A percentile compares a stretch with the other conserved stretches of the same genome.
phyloP scores from a whole-genome alignment of 1,140 invertebrate genomes.

The Glossosoma conforme region DNA sequence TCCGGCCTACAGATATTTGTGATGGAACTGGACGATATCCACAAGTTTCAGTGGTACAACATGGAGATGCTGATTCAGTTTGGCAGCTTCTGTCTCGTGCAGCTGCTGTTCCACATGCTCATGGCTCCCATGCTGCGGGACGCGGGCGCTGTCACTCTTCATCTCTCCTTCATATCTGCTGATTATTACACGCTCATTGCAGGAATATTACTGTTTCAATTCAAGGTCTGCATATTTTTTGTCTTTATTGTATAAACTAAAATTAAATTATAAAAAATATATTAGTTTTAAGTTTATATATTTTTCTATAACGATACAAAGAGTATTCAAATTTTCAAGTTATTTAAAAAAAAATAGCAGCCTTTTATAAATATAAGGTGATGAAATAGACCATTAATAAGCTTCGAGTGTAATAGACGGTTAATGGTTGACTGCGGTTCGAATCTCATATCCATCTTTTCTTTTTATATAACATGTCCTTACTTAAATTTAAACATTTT shows the following conservation, averaged over 20 bases:
- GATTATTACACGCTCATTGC: slow-evolving; percentile 82
- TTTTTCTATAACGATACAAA: too few relatives aligned
- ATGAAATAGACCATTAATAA: too few relatives aligned
- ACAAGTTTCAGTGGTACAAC: slow-evolving; percentile 55
- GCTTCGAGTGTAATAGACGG: too few relatives aligned
- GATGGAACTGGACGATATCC: slow-evolving; percentile 43
- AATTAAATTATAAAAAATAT: not conserved
- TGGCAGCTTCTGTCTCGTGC: slow-evolving; percentile 43
- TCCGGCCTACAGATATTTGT: slow-evolving; percentile 69
- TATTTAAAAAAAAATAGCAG: too few relatives aligned
- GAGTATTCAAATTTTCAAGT: too few relatives aligned
- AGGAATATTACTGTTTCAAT: slow-evolving; percentile 76
- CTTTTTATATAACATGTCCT: too few relatives aligned
- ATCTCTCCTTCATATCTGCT: slow-evolving; percentile 76
- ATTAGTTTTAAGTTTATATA: too few relatives aligned
- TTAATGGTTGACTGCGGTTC: too few relatives aligned
- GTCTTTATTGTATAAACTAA: slow-evolving; percentile 32
- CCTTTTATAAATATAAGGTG: too few relatives aligned
- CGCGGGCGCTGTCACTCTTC: slow-evolving; percentile 75
- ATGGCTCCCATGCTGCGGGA: slow-evolving; percentile 71
- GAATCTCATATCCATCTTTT: too few relatives aligned
- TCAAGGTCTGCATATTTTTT: slow-evolving; percentile 60
- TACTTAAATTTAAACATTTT: too few relatives aligned
- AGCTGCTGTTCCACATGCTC: slow-evolving; percentile 74
- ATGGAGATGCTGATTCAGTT: slow-evolving; percentile 44